These are phyloP conservation scores for Cryptoprocta ferox DNA, from an alignment of 2,797 vertebrate species.

Conservation along the genomic window DNA sequence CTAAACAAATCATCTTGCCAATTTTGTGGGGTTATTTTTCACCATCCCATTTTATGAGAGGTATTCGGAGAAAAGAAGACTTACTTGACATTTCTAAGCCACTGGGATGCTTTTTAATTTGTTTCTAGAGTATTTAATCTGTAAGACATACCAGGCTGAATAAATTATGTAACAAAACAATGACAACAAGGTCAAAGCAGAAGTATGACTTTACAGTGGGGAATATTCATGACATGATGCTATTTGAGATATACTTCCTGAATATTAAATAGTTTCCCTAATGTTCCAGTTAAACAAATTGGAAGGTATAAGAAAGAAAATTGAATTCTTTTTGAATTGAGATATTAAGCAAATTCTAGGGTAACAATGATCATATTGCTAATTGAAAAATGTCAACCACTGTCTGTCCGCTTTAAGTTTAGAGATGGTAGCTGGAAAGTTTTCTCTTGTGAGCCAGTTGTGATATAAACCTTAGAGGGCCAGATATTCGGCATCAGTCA, in stretches of 20 bases:
- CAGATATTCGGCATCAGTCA: constrained; percentile 42
- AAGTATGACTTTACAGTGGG: constrained; percentile 78
- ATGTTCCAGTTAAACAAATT: constrained; percentile 78
- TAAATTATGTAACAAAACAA: constrained; percentile 85
- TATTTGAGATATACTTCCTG: constrained; percentile 72
- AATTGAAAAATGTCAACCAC: constrained; percentile 71
- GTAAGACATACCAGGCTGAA: constrained; percentile 78
- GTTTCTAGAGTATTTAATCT: constrained; percentile 79
- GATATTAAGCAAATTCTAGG: constrained; percentile 64
- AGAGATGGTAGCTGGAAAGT: constrained; percentile 54
- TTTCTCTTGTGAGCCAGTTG: constrained; percentile 50
- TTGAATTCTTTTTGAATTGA: constrained; percentile 70
- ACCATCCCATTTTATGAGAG: constrained; percentile 67
- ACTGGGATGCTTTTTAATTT: constrained; percentile 77
- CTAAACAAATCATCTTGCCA: constrained; percentile 70
- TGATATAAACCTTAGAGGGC: neutral
- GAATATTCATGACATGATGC: constrained; percentile 78
- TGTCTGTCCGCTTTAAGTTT: constrained; percentile 27
- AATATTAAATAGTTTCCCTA: constrained; percentile 79
- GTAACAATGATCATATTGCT: constrained; percentile 59
- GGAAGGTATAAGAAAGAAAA: constrained; percentile 72
- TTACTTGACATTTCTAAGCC: constrained; percentile 73
- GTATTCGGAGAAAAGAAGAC: neutral
- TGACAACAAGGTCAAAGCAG: constrained; percentile 83
- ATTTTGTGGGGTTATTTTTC: constrained; percentile 60